A percentile compares a stretch with the other conserved stretches of the same genome.
Evolutionary conservation across 2,797 vertebrate species (phyloP).

Genomic region (Onychomys torridus): DNA sequence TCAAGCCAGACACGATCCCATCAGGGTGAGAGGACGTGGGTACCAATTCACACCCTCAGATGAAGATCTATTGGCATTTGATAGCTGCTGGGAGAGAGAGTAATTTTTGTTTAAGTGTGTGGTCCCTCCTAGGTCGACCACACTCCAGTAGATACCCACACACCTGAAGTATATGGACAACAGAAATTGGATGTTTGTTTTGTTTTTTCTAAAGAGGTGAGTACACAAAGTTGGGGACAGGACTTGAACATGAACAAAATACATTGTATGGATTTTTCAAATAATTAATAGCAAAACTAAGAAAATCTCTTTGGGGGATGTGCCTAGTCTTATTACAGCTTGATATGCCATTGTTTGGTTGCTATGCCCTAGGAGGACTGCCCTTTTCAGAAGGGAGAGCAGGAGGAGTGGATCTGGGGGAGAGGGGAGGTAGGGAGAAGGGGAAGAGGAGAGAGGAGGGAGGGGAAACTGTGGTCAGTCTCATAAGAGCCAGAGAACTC

Average conservation of each 20-base stretch:
- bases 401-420: not conserved
- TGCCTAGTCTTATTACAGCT: not conserved
- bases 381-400: not conserved
- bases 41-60: not conserved
- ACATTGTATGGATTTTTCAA: not conserved
- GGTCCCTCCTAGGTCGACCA: no score
- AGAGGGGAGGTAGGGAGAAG: not conserved
- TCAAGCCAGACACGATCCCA: not conserved
- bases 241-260: not conserved
- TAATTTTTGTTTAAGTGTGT: not conserved
- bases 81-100: not conserved
- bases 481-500: accelerated
- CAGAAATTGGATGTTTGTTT: not conserved
- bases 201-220: not conserved
- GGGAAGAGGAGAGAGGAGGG: not conserved
- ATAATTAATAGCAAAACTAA: not conserved
- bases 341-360: not conserved
- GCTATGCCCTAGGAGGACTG: not conserved
- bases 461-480: not conserved
- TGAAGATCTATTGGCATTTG: not conserved
- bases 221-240: not conserved
- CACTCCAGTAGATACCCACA: not conserved
- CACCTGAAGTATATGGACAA: no score
- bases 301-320: not conserved
- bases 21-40: not conserved